phyloP scores from a whole-genome alignment of 1,140 invertebrate species.

The Microplitis demolitor region DNA sequence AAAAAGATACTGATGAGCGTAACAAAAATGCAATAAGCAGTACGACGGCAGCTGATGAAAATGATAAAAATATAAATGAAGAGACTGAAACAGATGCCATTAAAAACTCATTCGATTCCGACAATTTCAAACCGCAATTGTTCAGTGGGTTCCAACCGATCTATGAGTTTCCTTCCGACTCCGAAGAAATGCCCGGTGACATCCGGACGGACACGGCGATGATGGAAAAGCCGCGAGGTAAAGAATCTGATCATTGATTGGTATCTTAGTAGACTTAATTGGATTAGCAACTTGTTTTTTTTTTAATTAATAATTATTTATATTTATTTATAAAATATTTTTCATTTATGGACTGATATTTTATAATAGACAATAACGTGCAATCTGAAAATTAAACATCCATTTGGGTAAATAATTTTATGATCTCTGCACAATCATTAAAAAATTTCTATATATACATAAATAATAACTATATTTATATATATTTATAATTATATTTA shows the following conservation, averaged over 20 bases:
- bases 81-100: conserved; percentile 46
- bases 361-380: background rate
- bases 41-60: conserved; percentile 13
- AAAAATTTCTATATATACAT: conserved; percentile 12
- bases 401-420: conserved; percentile 6
- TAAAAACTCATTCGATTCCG: conserved; percentile 64
- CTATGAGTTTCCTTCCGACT: conserved; percentile 57
- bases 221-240: conserved; percentile 23
- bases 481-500: conserved; percentile 9
- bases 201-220: conserved; percentile 24
- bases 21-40: background rate
- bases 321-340: conserved; percentile 15
- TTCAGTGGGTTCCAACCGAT: conserved; percentile 74
- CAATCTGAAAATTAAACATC: conserved; percentile 19
- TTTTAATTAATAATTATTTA: background rate
- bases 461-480: conserved; percentile 11
- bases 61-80: conserved; percentile 20
- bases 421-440: conserved; percentile 15
- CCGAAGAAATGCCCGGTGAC: conserved; percentile 19
- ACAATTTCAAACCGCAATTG: conserved; percentile 72
- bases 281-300: background rate
- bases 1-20: conserved; percentile 31
- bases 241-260: background rate
- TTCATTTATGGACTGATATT: conserved; percentile 9
- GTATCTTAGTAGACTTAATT: too few species aligned